Conservation (phyloP, 2,797 vertebrate genomes). For the Argyrosomus regius region DNA sequence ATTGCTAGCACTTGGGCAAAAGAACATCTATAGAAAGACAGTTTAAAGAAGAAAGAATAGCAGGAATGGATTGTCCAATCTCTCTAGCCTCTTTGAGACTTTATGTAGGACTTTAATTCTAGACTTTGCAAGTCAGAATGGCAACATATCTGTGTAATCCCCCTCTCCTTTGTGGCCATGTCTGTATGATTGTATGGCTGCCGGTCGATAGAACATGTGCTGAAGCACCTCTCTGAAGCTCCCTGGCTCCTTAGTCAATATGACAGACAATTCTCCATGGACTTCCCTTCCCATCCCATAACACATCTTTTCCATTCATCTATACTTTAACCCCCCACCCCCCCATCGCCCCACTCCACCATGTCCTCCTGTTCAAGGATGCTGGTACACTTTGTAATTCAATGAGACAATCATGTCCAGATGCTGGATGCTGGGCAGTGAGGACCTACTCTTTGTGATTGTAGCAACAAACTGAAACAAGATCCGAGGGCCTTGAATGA, state of each 20-base stretch:
- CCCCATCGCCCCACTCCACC: background rate
- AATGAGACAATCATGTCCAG: slow-evolving; percentile 80
- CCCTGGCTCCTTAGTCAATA: slow-evolving; percentile 69
- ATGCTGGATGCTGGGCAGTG: slow-evolving; percentile 62
- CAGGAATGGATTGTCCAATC: slow-evolving; percentile 6
- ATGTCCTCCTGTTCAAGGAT: slow-evolving; percentile 63
- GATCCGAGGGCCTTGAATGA: slow-evolving; percentile 57
- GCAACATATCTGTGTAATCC: slow-evolving; percentile 53
- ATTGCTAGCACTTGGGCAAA: slow-evolving; percentile 26
- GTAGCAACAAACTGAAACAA: slow-evolving; percentile 59
- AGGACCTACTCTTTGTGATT: slow-evolving; percentile 62
- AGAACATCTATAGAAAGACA: slow-evolving; percentile 23
- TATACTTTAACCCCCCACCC: slow-evolving; percentile 32
- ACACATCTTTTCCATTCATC: slow-evolving; percentile 70
- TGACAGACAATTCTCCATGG: slow-evolving; percentile 64
- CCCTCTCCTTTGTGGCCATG: slow-evolving; percentile 49
- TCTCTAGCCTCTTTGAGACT: slow-evolving; percentile 16
- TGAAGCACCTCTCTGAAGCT: slow-evolving; percentile 62
- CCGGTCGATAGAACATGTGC: slow-evolving; percentile 79
- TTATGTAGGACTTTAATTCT: slow-evolving; percentile 39
- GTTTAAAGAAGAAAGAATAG: slow-evolving; percentile 18
- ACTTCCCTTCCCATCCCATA: slow-evolving; percentile 57
- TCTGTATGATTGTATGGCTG: slow-evolving; percentile 62
- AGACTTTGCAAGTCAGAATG: slow-evolving; percentile 35
- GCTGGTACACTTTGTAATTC: slow-evolving; percentile 76